Conservation (phyloP, 1,140 invertebrate species). For the Centruroides vittatus region DNA sequence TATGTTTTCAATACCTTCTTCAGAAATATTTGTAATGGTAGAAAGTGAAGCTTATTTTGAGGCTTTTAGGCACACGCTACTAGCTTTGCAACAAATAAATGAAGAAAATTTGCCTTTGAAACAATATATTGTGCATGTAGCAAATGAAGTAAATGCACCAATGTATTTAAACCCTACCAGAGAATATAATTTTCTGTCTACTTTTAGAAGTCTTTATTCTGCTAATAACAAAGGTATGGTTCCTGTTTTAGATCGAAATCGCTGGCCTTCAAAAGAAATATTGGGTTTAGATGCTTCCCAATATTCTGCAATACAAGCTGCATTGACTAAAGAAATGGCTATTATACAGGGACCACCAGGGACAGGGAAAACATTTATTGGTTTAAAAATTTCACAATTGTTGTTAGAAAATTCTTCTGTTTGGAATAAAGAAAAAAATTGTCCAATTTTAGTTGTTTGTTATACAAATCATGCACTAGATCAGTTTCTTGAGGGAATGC, state of each 20-base stretch:
- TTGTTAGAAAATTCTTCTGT: conserved; percentile 26
- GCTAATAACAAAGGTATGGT: conserved; percentile 5
- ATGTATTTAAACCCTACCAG: conserved; percentile 8
- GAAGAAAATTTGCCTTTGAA: conserved; percentile 28
- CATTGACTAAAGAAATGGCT: conserved; percentile 34
- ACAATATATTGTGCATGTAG: conserved; percentile 20
- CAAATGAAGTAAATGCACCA: conserved; percentile 7
- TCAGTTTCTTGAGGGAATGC: conserved; percentile 64
- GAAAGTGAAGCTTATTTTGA: conserved; percentile 38
- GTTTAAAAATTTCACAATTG: conserved; percentile 29
- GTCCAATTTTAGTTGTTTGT: conserved; percentile 61
- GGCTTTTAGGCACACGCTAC: conserved; percentile 32
- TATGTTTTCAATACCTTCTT: background rate
- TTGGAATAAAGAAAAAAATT: conserved; percentile 17
- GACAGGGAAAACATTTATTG: conserved; percentile 65
- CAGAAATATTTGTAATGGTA: conserved; percentile 25
- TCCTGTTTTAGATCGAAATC: background rate
- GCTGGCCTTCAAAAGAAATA: conserved; percentile 15
- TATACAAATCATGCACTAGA: conserved; percentile 81
- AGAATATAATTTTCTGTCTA: background rate
- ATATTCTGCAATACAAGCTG: conserved; percentile 30
- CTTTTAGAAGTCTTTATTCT: conserved; percentile 13
- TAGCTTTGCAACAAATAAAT: conserved; percentile 27
- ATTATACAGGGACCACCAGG: conserved; percentile 64
- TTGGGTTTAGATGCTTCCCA: conserved; percentile 32